Percentiles rank a stretch among this genome's conserved stretches.
Evolutionary conservation across 1,140 invertebrate species (phyloP).

Genomic region (Ruditapes philippinarum): DNA sequence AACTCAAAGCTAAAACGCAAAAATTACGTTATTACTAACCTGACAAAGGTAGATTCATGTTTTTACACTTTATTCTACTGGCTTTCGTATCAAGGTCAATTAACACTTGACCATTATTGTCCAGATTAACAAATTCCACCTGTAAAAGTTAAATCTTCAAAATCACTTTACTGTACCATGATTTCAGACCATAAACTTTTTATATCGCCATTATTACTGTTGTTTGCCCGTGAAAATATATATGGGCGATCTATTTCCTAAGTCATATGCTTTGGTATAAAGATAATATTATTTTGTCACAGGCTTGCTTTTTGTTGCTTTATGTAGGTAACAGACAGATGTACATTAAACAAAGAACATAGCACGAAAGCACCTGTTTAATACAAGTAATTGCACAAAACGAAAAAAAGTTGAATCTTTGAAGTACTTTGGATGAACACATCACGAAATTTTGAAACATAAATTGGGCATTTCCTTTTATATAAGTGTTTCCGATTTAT

Average conservation of each 20-base stretch:
- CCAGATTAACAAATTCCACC: not conserved
- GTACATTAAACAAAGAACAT: no score
- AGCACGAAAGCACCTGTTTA: no score
- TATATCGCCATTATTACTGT: no score
- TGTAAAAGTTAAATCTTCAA: not conserved
- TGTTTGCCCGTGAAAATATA: no score
- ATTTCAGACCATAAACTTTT: no score
- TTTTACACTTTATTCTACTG: not conserved
- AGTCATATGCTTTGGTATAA: no score
- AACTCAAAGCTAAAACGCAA: no score
- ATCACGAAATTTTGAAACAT: not conserved
- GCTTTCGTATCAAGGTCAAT: not conserved
- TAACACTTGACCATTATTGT: not conserved
- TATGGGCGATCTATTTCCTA: no score
- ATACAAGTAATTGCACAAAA: not conserved
- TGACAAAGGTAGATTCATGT: not conserved
- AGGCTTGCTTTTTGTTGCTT: not conserved
- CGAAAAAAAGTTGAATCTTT: no score
- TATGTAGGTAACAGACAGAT: no score
- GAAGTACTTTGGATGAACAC: not conserved
- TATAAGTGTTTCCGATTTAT: not conserved
- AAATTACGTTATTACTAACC: not conserved
- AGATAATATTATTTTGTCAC: not conserved
- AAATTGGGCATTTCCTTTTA: not conserved
- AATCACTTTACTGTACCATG: not conserved